Evolutionary conservation across 2,888 invertebrate genomes (phyloP), one percentile per base, ranked within the genome.

Genomic region (Cynaeus angustus): DNA sequence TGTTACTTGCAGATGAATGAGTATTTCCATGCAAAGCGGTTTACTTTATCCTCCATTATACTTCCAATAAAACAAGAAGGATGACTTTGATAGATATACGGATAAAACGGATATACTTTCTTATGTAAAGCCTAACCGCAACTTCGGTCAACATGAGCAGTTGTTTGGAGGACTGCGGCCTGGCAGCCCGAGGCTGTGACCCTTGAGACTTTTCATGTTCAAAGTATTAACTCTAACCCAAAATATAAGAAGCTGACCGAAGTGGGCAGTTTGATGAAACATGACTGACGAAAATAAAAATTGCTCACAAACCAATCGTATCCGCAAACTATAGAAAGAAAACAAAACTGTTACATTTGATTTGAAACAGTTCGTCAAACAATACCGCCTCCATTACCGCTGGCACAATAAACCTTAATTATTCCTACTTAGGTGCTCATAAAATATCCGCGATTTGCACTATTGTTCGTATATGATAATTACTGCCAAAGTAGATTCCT

Each of bases 111-210:
- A 75, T 75, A 69, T 66, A 65, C 72, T 74, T 75, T 72, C 74
- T 74, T 73, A 74, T 74, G 75, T 72, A 75, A 76, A 77, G 77
- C 75, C 66, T 65, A 70, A 77, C 79, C 79, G 75, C 80, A 76
- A 74, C 73, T 70, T 74, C 74, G 75, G 79, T 80, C 79, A 79
- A 81, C 79, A 81, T 79, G 78, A 78, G 78, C 81, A 81, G 79
- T 81, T 82, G 81, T 82, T 82, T 82, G 81, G 79, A 75, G 79
- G 80, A 77, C 78, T 79, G 81, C 74, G 81, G 81, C 74, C 75
- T 69, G 71, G 67, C 68, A 68, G 76, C 77, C 78, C 73, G 48
- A 68, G 73, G 75, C 74, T 56, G 61, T 48, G 65, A 71, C 75
- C 79, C 77, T 67, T 70, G 79, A 75, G 79, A 77, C 71, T 75